Conservation (phyloP, 1,140 invertebrate genomes). For the Neodiprion pinetum region DNA sequence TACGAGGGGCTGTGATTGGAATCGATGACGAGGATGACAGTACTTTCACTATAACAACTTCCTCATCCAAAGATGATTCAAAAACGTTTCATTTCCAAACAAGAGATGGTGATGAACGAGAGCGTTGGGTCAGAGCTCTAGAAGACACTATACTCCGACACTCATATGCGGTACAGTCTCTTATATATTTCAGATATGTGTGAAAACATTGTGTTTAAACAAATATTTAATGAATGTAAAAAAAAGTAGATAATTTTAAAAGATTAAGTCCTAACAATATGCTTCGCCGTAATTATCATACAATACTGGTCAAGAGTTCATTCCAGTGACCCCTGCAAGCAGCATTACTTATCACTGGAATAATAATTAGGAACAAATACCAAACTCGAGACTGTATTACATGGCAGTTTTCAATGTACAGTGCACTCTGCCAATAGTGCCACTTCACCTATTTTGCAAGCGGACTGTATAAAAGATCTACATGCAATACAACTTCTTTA, state of each 20-base stretch:
- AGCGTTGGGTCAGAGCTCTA: constrained; percentile 93
- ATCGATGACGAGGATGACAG: constrained; percentile 99
- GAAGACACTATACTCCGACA: constrained; percentile 93
- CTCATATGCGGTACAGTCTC: constrained; percentile 65
- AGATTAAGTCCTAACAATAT: no score
- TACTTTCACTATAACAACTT: constrained; percentile 97
- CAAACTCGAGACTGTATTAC: no score
- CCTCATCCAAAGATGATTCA: constrained; percentile 73
- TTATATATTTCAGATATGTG: constrained; percentile 11
- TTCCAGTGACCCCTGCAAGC: background rate
- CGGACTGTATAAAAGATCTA: no score
- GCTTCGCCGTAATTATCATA: background rate
- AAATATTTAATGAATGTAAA: no score
- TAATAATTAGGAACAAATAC: background rate
- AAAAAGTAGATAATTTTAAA: no score
- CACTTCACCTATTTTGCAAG: no score
- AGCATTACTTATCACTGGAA: background rate
- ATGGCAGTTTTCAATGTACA: no score
- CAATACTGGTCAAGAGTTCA: background rate
- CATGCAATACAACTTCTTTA: no score
- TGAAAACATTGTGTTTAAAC: background rate
- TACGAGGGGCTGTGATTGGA: constrained; percentile 94
- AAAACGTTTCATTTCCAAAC: constrained; percentile 99
- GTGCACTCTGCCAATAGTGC: no score
- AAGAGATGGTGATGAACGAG: constrained; percentile 89